Evolutionary conservation across 2,797 vertebrate genomes (phyloP), one percentile per base, ranked within the genome.

Genomic region (Erethizon dorsatum): DNA sequence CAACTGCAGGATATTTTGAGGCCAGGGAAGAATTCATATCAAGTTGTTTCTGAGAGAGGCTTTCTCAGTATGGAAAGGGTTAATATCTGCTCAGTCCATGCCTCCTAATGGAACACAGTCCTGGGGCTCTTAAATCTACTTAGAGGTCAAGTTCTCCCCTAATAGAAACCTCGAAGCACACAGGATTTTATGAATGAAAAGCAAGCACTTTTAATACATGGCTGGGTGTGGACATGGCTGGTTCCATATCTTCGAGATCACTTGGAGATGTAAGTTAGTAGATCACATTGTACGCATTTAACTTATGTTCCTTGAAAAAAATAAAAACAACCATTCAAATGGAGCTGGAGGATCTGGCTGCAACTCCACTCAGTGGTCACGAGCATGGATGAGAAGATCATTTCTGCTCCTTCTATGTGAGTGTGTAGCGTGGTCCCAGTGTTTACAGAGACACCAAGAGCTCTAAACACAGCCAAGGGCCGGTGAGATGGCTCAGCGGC

Each of bases 131-230:
- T 84, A 85, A 61, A n/a, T 20, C 77, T 63, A 10, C 80, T 63
- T 37, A 77, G 45, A 95, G 26, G 47, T 65, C 47, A 88, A 50
- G n/a, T 79, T 92, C 65, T 89, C 73, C 80, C 77, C 92, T 82
- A 73, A 94, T 4, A n/a, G 61, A 67, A 88, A 79, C 59, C 11
- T 78, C 33, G 75, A 45, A 56, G 2, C 41, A 33, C 2, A 47
- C 80, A 88, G 31, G 14, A 17, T 83, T n/a, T 71, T 83, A 28
- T n/a, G 87, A 67, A 59, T 37, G 52, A 87, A 22, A 57, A 22
- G 61, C 26, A 82, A 94, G 37, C 9, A 8, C 63, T 95, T 94
- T 83, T 24, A 45, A 73, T 52, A 86, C 2, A 11, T 0, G 2
- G 56, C 33, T 24, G 18, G 28, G 20, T 41, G 1, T 8, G 14